Evolutionary conservation across 2,113 vertebrate genomes (phyloP).

Genomic region (Cariama cristata): DNA sequence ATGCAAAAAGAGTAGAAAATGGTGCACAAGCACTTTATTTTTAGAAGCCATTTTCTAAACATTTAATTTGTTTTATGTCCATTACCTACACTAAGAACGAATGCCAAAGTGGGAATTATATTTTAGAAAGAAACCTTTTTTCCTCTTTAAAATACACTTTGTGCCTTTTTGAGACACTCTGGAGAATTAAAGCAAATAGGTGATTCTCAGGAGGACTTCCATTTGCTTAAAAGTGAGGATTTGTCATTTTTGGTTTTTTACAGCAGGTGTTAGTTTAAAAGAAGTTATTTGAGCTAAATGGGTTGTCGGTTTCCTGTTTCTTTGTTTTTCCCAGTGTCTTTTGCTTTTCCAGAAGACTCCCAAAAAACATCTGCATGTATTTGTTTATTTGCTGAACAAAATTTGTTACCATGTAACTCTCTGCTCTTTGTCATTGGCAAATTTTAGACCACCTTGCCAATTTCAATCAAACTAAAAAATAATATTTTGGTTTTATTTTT

Average conservation of each 20-base stretch:
- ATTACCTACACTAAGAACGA: slow-evolving; percentile 52
- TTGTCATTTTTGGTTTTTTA: neutral
- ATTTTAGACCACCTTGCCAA: neutral
- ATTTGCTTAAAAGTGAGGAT: slow-evolving; percentile 50
- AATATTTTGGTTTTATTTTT: neutral
- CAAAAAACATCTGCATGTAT: neutral
- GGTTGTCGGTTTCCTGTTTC: neutral
- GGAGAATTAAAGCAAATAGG: slow-evolving; percentile 13
- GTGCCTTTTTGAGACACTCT: slow-evolving; percentile 24
- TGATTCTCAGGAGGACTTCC: slow-evolving; percentile 45
- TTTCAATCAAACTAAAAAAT: neutral
- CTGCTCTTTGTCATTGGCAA: neutral
- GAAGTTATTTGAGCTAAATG: slow-evolving; percentile 2
- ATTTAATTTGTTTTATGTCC: slow-evolving; percentile 45
- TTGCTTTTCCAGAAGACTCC: slow-evolving; percentile 10
- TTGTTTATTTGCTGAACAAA: neutral
- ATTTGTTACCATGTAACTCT: neutral
- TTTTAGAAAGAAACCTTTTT: slow-evolving; percentile 35
- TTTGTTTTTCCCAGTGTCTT: slow-evolving; percentile 1
- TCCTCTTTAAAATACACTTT: slow-evolving; percentile 52
- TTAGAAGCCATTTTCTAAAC: slow-evolving; percentile 50
- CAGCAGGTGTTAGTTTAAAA: slow-evolving; percentile 12
- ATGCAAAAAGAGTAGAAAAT: slow-evolving; percentile 18
- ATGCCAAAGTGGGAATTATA: slow-evolving; percentile 7
- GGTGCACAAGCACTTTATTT: slow-evolving; percentile 46